Conservation (phyloP, 2,113 vertebrate species). For the Abramis brama region DNA sequence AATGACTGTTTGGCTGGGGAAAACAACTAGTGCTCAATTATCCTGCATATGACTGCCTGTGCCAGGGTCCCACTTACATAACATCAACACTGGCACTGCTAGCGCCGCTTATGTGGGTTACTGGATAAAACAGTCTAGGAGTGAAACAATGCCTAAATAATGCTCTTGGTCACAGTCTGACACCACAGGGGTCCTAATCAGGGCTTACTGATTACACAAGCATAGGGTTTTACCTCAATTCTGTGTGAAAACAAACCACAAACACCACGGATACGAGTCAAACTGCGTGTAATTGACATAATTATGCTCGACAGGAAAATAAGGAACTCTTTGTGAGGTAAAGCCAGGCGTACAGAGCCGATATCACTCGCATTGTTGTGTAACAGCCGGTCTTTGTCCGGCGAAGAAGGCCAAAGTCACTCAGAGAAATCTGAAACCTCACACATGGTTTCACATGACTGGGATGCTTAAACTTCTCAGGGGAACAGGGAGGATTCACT, state of each 20-base stretch:
- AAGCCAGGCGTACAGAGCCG: neutral
- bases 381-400: slow-evolving; percentile 37
- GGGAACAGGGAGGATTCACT: slow-evolving; percentile 28
- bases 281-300: slow-evolving; percentile 30
- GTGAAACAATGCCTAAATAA: neutral
- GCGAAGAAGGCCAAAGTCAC: slow-evolving; percentile 13
- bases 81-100: slow-evolving; percentile 19
- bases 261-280: neutral
- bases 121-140: slow-evolving; percentile 27
- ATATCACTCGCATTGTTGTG: slow-evolving; percentile 25
- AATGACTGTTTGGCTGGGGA: slow-evolving; percentile 19
- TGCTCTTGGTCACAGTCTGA: slow-evolving; percentile 22
- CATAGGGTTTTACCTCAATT: neutral
- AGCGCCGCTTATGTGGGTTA: slow-evolving; percentile 35
- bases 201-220: slow-evolving; percentile 35
- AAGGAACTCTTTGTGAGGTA: neutral
- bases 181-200: slow-evolving; percentile 4
- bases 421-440: slow-evolving; percentile 32
- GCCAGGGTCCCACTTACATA: slow-evolving; percentile 40
- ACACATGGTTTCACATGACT: slow-evolving; percentile 29
- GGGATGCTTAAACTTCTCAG: neutral
- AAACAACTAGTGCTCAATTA: slow-evolving; percentile 35
- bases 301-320: slow-evolving; percentile 10
- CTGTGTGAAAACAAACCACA: slow-evolving; percentile 22
- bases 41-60: slow-evolving; percentile 9